Evolutionary conservation across 37 sponge, comb jelly and placozoan species (phyloP), one percentile per base, ranked within the genome.

Genomic region (Chondrilla cf. caribensis): DNA sequence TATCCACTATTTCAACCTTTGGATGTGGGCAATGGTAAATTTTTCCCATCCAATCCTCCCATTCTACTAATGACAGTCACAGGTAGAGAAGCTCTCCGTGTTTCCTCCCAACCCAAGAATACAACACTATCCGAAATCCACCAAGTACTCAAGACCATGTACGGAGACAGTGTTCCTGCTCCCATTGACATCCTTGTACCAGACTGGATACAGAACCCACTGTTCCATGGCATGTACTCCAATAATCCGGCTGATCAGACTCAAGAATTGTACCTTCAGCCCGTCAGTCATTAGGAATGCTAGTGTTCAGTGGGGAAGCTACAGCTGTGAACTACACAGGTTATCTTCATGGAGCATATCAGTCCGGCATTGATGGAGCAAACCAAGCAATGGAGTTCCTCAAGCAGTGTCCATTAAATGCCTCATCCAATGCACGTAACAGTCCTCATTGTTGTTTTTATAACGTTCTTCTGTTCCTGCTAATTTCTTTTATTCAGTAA

Each of bases 1-100:
- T 73, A 73, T 41, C 59, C 84, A 7, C 24, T 83, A 21, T 58
- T 83, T 40, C 76, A 83, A 47, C 84, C 84, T 3, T 26, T 83
- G 38, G 32, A 70, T 29, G 37, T 37, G 8, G 64, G 64, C 7
- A 15, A 62, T 28, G 70, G 82, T 0, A 36, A 39, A 37, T 64
- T 73, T 1, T 83, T 54, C 62, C 54, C 73, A 3, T 3, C 22
- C 39, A 58, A 44, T 26, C 31, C 84, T 39, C 42, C 38, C 19
- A 24, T 83, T 55, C 41, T 83, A 18, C 36, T 71, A 26, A 21
- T 73, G 18, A 71, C 55, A 14, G 58, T 73, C 22, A 54, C 59
- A 5, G 58, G 38, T 31, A 28, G 29, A 8, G 73, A 83, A 28
- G 84, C 84, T 57, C 0, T 33, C 7, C 35, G 58, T 44, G 33